phyloP scores from a whole-genome alignment of 2,888 invertebrate species.

The Parascotia fuliginaria region DNA sequence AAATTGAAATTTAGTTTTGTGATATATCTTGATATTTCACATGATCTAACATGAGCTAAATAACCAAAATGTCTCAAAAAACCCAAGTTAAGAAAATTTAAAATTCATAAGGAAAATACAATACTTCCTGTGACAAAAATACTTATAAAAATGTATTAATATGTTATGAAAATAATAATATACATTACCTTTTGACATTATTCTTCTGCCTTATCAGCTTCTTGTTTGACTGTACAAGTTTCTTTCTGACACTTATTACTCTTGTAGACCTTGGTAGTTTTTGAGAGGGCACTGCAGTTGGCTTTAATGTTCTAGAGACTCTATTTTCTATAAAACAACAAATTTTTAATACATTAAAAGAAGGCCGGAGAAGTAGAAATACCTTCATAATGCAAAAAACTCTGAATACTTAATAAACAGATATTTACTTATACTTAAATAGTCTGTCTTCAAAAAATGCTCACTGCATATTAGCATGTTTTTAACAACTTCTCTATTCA shows the following conservation, averaged over 20 bases:
- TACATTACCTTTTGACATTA: slow-evolving; percentile 1
- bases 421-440: slow-evolving; percentile 28
- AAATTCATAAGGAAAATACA: too few relatives aligned
- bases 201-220: slow-evolving; percentile 2
- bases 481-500: slow-evolving; percentile 29
- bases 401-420: not conserved
- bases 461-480: slow-evolving; percentile 38
- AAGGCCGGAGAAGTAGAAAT: too few relatives aligned
- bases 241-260: slow-evolving; percentile 5
- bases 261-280: slow-evolving; percentile 26
- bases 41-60: too few relatives aligned
- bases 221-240: slow-evolving; percentile 3
- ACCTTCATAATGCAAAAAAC: too few relatives aligned
- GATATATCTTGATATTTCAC: too few relatives aligned
- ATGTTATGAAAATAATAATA: not conserved
- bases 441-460: slow-evolving; percentile 33
- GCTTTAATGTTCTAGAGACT: slow-evolving; percentile 25
- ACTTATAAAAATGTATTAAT: too few relatives aligned
- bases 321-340: slow-evolving; percentile 17
- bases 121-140: too few relatives aligned
- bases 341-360: not conserved
- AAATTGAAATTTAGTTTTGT: too few relatives aligned
- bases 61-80: too few relatives aligned
- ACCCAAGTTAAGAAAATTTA: too few relatives aligned
- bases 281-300: slow-evolving; percentile 35